Base-by-base conservation (phyloP, 2,113 vertebrate genomes). In the Rhizomys pruinosus region DNA sequence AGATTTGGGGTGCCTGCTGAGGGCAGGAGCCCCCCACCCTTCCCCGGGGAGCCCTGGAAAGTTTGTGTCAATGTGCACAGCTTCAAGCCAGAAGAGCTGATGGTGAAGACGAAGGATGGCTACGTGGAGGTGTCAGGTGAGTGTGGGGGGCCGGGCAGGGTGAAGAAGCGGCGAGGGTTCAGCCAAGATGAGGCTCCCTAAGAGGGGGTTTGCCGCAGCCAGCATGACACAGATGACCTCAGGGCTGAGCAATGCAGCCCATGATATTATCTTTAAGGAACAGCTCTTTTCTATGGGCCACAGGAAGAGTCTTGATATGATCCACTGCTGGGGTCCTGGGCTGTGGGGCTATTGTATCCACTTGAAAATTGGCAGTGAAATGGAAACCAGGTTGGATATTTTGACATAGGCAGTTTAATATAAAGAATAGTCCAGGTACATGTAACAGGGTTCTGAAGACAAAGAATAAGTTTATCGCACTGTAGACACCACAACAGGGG, bases 61-160 rank as follows among this genome's bases (percentile, higher is more conserved):
- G 99, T 99, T n/a, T 99, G 99, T 19, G 99, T 99, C 91, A 99
- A 99, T 27, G 99, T 99, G 91, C 99, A 99, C 98, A 99, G 99
- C 98, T 99, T 99, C 98, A 99, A 98, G 88, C 98, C 99, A 0
- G 99, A 99, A 96, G 99, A 99, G 94, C 97, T 99, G 87, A 98
- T 98, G 1, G 98, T 99, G 84, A 99, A 99, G 97, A 99, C 99
- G 74, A 99, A 98, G 95, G 99, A 99, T 0, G 99, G 99, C 7
- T 99, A 99, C 27, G 99, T 99, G 47, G 99, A 99, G 96, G 99
- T 99, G 79, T 99, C 99, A 95, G 99, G 99, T 99, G 98, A 99
- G 99, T 92, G 6, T 11, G 11, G 17, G 22, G 20, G 29, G n/a
- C 7, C 3, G 0, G 47, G 3, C 23, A 0, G 42, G 47, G 4